A percentile compares a stretch with the other conserved stretches of the same genome.
phyloP scores from a whole-genome alignment of 2,113 vertebrate species.

The Lagopus muta region DNA sequence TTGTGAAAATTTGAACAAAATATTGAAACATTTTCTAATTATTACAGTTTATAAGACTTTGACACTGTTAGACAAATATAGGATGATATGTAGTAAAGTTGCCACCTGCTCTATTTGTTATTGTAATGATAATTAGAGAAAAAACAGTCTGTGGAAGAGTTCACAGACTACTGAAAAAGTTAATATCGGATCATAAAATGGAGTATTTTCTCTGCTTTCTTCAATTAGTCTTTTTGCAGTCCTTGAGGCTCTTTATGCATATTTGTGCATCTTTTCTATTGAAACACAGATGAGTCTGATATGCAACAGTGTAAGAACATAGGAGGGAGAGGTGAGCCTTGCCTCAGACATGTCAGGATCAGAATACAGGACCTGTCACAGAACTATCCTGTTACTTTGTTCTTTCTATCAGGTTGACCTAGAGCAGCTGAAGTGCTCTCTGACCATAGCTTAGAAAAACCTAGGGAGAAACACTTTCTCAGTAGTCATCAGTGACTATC shows the following conservation, averaged over 20 bases:
- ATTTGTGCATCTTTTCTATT: neutral
- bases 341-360: neutral
- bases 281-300: neutral
- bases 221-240: neutral
- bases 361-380: neutral
- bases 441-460: neutral
- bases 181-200: neutral
- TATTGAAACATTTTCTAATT: neutral
- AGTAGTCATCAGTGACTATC: neutral
- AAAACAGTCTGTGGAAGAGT: neutral
- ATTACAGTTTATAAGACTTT: neutral
- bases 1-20: neutral
- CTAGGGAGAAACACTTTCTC: neutral
- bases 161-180: neutral
- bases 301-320: neutral
- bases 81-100: neutral
- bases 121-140: neutral
- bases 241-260: neutral
- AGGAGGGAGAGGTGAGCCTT: neutral
- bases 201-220: neutral
- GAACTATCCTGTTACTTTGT: neutral
- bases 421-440: neutral
- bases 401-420: neutral
- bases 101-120: neutral
- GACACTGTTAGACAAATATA: neutral